Evolutionary conservation across 2,797 vertebrate genomes (phyloP), one percentile per base, ranked within the genome.

Genomic region (Emys orbicularis): DNA sequence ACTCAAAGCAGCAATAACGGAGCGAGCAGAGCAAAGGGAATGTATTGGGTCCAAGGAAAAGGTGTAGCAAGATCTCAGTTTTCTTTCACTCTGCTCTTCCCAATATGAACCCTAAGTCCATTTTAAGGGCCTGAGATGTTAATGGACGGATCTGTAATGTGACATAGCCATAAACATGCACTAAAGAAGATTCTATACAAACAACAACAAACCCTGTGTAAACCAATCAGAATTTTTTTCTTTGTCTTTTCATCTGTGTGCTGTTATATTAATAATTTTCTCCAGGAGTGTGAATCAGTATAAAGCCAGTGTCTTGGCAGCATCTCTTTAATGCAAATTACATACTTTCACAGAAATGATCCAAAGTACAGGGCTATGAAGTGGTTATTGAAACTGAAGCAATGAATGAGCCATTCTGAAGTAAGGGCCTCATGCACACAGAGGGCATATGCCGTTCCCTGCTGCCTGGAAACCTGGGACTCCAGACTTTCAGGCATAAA

Each of bases 391-490:
- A 50, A 89, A 86, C 49, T 1, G 25, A 12, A 49, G 76, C 76
- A 56, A 29, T 47, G 41, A 82, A 47, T 59, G 44, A 53, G 44
- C 27, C 0, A 0, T 21, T 65, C 29, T 81, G 79, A 81, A 21
- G 44, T 77, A 49, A 85, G 72, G 74, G 61, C 47, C 18, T 41
- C 0, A 0, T 74, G n/a, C 21, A 88, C 5, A 0, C 5, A 3
- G 83, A 41, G 83, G 18, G 13, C 0, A 0, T 4, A n/a, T n/a
- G n/a, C n/a, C n/a, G 1, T 8, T 53, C 85, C 85, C 77, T 34
- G 29, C 59, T 88, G 52, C 47, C 76, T 15, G n/a, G 54, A 16
- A 89, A 59, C 3, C 2, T 72, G 18, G 25, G 49, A 11, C 8
- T 49, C 23, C 79, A 56, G 12, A 68, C 5, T 12, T 90, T 79